Base-by-base conservation (phyloP, 2,888 invertebrate genomes). In the Sepioteuthis lessoniana region DNA sequence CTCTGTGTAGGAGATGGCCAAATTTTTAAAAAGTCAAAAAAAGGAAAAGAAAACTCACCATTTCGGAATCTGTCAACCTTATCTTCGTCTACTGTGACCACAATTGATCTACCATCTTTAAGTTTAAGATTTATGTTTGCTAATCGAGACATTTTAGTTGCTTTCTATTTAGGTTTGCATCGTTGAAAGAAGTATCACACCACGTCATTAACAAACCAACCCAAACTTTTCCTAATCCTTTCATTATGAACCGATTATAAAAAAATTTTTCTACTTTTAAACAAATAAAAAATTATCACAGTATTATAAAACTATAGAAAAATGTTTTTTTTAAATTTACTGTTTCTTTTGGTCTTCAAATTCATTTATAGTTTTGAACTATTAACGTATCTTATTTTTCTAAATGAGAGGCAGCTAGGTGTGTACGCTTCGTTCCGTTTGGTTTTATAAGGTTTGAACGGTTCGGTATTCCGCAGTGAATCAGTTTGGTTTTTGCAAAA, bases 401-500 rank as follows among this genome's bases (percentile, higher is more conserved):
- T 5, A 55, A 55, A 25, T 55, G 7, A 21, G 55, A 25, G 25
- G 55, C 25, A 5, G 5, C 7, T 21, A 25, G 25, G 7, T 25
- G 25, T 25, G n/a, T 76, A 76, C n/a, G 76, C 19, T 76, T 76
- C 76, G 76, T 76, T 76, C 35, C 76, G 76, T 76, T 76, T 76
- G 4, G 35, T 76, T 76, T 76, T 76, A 76, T 76, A 76, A 76
- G 76, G 76, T 76, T 76, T 76, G 76, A 35, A 76, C 19, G n/a
- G 76, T 76, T 76, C 76, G 76, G 76, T 76, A 76, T 76, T 76
- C 55, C 76, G 76, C 7, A 76, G n/a, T n/a, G 76, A 76, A 76
- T n/a, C n/a, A 76, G 76, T 76, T 76, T 76, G 76, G 76, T 35
- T 76, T 76, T 76, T 76, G 76, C 21, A n/a, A 76, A 76, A 76